phyloP scores from a whole-genome alignment of 2,797 vertebrate genomes.

The Xenopus petersii region DNA sequence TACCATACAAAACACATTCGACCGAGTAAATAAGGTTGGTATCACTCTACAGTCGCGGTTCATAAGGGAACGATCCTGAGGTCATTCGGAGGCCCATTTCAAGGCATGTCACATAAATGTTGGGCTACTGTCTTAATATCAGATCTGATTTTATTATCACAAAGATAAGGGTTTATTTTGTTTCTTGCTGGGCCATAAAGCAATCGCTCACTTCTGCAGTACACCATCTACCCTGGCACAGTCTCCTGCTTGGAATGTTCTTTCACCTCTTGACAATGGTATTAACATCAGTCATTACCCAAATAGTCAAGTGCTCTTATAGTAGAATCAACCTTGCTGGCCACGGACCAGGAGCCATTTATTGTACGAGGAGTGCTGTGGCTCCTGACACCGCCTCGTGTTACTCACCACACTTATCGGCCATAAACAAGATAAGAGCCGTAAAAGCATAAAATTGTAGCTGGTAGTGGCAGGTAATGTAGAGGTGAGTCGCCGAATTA shows the following conservation, averaged over 20 bases:
- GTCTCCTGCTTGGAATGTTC: constrained; percentile 10
- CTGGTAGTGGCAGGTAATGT: constrained; percentile 60
- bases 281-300: neutral
- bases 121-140: constrained; percentile 42
- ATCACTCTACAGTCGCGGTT: too few species aligned
- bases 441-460: constrained; percentile 62
- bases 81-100: too few species aligned
- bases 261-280: neutral
- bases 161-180: constrained; percentile 34
- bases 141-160: constrained; percentile 24
- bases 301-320: neutral
- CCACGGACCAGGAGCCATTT: constrained; percentile 29
- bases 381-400: constrained; percentile 47
- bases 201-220: neutral
- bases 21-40: too few species aligned
- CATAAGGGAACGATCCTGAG: too few species aligned
- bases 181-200: constrained; percentile 16
- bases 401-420: constrained; percentile 49
- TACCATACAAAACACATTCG: too few species aligned
- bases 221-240: neutral
- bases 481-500: constrained; percentile 56
- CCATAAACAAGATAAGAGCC: constrained; percentile 53
- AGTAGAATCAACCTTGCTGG: constrained; percentile 17
- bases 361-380: constrained; percentile 49
- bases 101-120: constrained; percentile 8